phyloP scores from a whole-genome alignment of 2,888 invertebrate genomes.

The Epinotia nisella region DNA sequence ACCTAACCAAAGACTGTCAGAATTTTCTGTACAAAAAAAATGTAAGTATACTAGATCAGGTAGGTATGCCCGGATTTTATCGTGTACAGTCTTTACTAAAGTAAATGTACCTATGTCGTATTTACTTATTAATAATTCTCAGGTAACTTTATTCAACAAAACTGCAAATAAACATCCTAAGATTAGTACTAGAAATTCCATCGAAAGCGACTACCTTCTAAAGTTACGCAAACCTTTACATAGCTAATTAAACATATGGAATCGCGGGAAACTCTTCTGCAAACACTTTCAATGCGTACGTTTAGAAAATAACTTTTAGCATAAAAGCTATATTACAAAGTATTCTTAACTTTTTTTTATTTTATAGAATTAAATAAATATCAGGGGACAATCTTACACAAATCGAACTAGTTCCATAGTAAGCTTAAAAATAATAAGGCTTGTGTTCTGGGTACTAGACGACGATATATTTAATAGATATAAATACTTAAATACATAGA shows the following conservation, averaged over 20 bases:
- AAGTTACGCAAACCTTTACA: slow-evolving; percentile 42
- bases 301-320: slow-evolving; percentile 25
- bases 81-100: no score
- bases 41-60: no score
- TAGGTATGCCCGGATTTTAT: no score
- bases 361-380: background rate
- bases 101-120: no score
- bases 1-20: no score
- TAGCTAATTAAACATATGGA: slow-evolving; percentile 28
- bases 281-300: slow-evolving; percentile 38
- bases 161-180: slow-evolving; percentile 10
- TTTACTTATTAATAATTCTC: background rate
- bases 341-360: background rate
- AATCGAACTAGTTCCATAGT: no score
- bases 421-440: no score
- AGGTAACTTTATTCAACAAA: slow-evolving; percentile 23
- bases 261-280: slow-evolving; percentile 21
- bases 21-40: no score
- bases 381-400: no score
- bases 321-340: background rate
- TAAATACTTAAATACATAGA: no score
- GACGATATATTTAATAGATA: no score
- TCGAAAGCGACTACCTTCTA: slow-evolving; percentile 33
- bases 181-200: slow-evolving; percentile 29
- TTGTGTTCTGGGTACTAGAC: no score